phyloP scores from a whole-genome alignment of 1,140 invertebrate genomes.

The Cyphomyrmex costatus region DNA sequence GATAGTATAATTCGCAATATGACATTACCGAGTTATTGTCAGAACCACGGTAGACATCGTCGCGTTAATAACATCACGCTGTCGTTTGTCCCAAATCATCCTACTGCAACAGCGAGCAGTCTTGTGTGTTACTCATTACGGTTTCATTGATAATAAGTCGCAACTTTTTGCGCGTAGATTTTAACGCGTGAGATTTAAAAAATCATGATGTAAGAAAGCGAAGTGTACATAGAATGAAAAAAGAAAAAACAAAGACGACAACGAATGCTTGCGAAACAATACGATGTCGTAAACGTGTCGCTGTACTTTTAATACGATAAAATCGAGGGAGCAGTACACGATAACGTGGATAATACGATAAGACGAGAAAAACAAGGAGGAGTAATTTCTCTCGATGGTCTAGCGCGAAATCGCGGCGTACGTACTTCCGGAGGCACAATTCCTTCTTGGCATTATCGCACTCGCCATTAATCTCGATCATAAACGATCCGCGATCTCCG shows the following conservation, averaged over 20 bases:
- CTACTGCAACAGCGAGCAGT: neutral
- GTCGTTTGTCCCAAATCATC: constrained; percentile 4
- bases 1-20: constrained; percentile 46
- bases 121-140: neutral
- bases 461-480: constrained; percentile 74
- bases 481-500: constrained; percentile 68
- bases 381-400: constrained; percentile 36
- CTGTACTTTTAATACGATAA: constrained; percentile 49
- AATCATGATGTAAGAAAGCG: neutral
- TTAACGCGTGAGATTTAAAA: neutral
- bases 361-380: constrained; percentile 30
- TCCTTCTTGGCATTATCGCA: constrained; percentile 71
- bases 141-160: constrained; percentile 45
- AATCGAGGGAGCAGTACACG: neutral
- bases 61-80: constrained; percentile 32
- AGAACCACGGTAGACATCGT: neutral
- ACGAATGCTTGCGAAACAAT: constrained; percentile 34
- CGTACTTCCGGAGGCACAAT: constrained; percentile 65
- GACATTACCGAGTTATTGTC: constrained; percentile 44
- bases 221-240: neutral
- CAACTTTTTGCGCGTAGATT: neutral
- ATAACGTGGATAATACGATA: constrained; percentile 14
- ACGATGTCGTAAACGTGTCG: constrained; percentile 32
- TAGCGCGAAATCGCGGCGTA: constrained; percentile 40
- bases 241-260: neutral